Conservation (phyloP, 2,888 invertebrate species). For the Apamea sordens region DNA sequence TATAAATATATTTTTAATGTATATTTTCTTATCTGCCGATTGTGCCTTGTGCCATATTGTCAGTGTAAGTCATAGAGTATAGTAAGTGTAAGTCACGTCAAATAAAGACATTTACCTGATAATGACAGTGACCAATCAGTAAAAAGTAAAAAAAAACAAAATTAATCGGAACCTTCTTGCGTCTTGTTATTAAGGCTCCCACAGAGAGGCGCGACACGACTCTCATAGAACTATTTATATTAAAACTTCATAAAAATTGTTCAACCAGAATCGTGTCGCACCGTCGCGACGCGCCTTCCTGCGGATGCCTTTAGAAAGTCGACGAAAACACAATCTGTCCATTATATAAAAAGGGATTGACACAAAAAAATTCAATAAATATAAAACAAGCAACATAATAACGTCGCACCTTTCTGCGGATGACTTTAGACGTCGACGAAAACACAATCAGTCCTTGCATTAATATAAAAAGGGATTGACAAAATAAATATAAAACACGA, state of each 20-base stretch:
- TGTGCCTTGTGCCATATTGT: background rate
- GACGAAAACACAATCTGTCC: background rate
- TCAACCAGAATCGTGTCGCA: background rate
- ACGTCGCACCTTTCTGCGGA: slow-evolving; percentile 24
- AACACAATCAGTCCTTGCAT: background rate
- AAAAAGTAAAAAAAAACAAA: background rate
- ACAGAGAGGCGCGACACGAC: background rate
- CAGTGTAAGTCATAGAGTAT: background rate
- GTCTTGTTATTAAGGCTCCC: background rate
- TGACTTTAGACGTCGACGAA: background rate
- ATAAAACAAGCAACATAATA: slow-evolving; percentile 72
- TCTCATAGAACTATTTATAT: background rate
- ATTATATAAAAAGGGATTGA: background rate
- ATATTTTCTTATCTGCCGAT: no score
- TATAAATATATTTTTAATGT: background rate
- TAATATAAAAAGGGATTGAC: background rate
- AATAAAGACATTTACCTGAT: background rate
- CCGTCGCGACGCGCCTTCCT: background rate
- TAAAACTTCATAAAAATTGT: background rate
- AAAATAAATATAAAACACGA: slow-evolving; percentile 25
- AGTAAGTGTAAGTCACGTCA: slow-evolving; percentile 4
- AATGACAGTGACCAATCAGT: slow-evolving; percentile 1
- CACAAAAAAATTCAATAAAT: slow-evolving; percentile 10
- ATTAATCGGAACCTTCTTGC: slow-evolving; percentile 1
- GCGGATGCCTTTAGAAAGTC: background rate